Base-by-base conservation (phyloP, 2,797 vertebrate genomes). In the Coregonus ussuriensis region DNA sequence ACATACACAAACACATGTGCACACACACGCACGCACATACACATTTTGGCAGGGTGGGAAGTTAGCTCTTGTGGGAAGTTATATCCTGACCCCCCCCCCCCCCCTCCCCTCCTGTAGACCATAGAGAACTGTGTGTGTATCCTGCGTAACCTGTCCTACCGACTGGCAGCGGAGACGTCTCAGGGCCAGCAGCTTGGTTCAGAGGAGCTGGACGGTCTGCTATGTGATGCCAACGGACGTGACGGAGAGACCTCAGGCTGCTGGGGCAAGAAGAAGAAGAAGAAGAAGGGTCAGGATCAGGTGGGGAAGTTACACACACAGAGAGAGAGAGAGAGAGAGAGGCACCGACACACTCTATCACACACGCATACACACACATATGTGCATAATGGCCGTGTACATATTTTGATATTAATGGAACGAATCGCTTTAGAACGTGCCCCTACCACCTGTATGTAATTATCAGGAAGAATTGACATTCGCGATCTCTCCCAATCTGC, bases 261-360 rank as follows among this genome's bases (percentile, higher is more conserved):
- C 91, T 99, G 98, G 98, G 98, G 98, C 59, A 99, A 99, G 93
- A 99, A 99, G 91, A 99, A 99, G 94, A 99, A 99, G 97, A 99
- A 99, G 93, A 99, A 99, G 98, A 98, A 98, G 95, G 95, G 31
- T 95, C 95, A 76, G 97, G 71, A 99, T 84, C 98, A 99, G 97
- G 98, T 99, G 92, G 91, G 41, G 41, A 41, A 41, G 7, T 41
- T 2, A 41, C 9, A 9, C 41, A 41, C 0, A 41, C 0, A 7
- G 6, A 41, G 37, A 41, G 37, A 41, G 37, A 41, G 37, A 41
- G 37, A 33, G 31, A 41, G 37, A 41, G 25, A 25, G 25, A 25
- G 25, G 25, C 25, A 25, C 25, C 25, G 25, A 25, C 25, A 25
- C 25, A 25, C 37, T 37, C 6, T 37, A 37, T 37, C 37, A 37